phyloP scores from a whole-genome alignment of 2,888 invertebrate species.

The Pseudanteris insignis region DNA sequence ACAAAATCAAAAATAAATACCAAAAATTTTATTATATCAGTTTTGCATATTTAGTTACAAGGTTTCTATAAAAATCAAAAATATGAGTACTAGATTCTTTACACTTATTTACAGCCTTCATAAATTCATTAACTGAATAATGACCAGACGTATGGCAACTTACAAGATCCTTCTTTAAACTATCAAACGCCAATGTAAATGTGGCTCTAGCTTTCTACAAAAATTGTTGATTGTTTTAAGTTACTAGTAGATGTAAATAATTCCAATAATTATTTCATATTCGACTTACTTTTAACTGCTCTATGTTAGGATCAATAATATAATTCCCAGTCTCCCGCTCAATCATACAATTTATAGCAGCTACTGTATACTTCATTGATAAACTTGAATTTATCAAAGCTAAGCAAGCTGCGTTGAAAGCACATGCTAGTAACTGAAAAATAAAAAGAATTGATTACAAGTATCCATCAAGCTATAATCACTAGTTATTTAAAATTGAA shows the following conservation, averaged over 20 bases:
- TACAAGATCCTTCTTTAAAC: slow-evolving; percentile 70
- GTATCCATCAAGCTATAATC: neutral
- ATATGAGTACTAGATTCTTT: slow-evolving; percentile 74
- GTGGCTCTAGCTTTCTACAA: slow-evolving; percentile 70
- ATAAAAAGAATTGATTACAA: slow-evolving; percentile 36
- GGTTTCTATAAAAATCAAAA: slow-evolving; percentile 78
- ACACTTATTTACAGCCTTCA: slow-evolving; percentile 74
- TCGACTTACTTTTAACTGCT: slow-evolving; percentile 65
- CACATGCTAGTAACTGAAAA: slow-evolving; percentile 78
- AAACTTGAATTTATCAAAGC: slow-evolving; percentile 85
- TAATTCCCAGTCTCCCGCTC: slow-evolving; percentile 70
- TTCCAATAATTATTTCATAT: neutral
- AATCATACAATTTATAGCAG: slow-evolving; percentile 80
- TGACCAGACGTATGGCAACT: slow-evolving; percentile 77
- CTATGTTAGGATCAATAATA: slow-evolving; percentile 72
- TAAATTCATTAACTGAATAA: slow-evolving; percentile 75
- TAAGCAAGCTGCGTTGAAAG: slow-evolving; percentile 83
- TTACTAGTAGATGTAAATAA: slow-evolving; percentile 1
- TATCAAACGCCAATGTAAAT: slow-evolving; percentile 82
- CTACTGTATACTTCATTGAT: slow-evolving; percentile 84
- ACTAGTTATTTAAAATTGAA: neutral
- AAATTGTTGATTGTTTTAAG: slow-evolving; percentile 26
- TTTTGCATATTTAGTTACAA: slow-evolving; percentile 71
- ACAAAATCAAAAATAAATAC: neutral
- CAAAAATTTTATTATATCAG: slow-evolving; percentile 30